Percentiles rank a stretch among this genome's conserved stretches.
phyloP scores from a whole-genome alignment of 2,113 vertebrate species.

The Carettochelys insculpta region DNA sequence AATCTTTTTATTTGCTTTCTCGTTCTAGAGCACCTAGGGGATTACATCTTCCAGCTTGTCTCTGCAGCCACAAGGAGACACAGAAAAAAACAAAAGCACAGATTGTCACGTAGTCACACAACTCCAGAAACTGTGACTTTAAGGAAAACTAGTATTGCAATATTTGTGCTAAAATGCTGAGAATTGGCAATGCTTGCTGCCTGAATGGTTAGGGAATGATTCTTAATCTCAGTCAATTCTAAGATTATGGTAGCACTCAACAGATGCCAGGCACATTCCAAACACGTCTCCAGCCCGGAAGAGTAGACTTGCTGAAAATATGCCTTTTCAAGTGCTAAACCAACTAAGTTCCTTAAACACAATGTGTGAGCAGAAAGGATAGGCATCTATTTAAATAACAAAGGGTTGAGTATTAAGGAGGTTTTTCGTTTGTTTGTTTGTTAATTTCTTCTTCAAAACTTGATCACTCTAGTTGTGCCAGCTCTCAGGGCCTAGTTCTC shows the following conservation, averaged over 20 bases:
- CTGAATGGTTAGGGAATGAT: background rate
- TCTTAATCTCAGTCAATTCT: background rate
- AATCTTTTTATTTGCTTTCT: background rate
- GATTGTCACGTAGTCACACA: background rate
- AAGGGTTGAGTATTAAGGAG: background rate
- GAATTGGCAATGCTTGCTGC: background rate
- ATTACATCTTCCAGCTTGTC: background rate
- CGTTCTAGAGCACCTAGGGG: background rate
- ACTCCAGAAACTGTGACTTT: background rate
- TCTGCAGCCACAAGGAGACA: background rate
- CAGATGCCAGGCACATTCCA: background rate
- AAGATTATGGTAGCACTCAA: background rate
- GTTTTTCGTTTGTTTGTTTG: no score
- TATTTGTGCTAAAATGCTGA: background rate
- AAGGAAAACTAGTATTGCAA: background rate
- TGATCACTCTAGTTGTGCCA: fast-evolving
- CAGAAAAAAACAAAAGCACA: background rate
- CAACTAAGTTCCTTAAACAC: background rate
- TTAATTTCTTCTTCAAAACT: background rate
- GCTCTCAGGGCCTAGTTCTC: background rate
- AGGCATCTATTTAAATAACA: fast-evolving
- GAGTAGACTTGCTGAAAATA: background rate
- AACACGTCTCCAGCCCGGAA: fast-evolving
- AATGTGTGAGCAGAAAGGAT: fast-evolving
- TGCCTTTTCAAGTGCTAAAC: background rate